These are phyloP conservation scores for Axis porcinus DNA, from an alignment of 2,113 vertebrate species.

Conservation along the genomic window DNA sequence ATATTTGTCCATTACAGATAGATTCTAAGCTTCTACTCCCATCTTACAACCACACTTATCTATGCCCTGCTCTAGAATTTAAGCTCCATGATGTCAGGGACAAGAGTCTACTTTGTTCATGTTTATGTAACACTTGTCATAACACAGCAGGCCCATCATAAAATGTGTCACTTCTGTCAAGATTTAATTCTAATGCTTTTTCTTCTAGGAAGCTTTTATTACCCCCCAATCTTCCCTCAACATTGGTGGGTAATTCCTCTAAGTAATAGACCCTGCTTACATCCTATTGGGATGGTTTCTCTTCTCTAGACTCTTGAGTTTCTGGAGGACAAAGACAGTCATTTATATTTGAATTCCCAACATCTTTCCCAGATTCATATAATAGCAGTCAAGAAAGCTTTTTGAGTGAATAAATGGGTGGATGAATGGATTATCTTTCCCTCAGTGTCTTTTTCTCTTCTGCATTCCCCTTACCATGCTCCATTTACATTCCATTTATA, in stretches of 20 bases:
- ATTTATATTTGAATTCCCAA: not conserved
- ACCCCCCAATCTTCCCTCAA: not conserved
- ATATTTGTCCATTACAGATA: not conserved
- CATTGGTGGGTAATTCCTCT: not conserved
- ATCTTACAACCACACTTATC: not conserved
- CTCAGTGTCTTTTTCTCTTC: rapidly evolving
- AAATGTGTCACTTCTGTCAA: not conserved
- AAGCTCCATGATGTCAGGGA: not conserved
- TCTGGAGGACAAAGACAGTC: not conserved
- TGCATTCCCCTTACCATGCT: not conserved
- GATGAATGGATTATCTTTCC: not conserved
- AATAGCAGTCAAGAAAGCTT: not conserved
- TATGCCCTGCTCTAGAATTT: not conserved
- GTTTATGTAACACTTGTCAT: not conserved
- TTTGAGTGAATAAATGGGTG: not conserved
- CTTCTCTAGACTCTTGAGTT: not conserved
- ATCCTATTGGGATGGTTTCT: not conserved
- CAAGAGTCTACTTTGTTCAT: not conserved
- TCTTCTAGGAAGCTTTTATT: not conserved
- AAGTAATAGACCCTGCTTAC: not conserved
- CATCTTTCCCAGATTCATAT: not conserved
- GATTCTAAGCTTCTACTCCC: not conserved
- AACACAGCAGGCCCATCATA: not conserved
- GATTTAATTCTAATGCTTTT: not conserved
- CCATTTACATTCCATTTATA: not conserved